A percentile compares a stretch with the other conserved stretches of the same genome.
phyloP scores from a whole-genome alignment of 2,888 invertebrate genomes.

The Cephalotes varians region DNA sequence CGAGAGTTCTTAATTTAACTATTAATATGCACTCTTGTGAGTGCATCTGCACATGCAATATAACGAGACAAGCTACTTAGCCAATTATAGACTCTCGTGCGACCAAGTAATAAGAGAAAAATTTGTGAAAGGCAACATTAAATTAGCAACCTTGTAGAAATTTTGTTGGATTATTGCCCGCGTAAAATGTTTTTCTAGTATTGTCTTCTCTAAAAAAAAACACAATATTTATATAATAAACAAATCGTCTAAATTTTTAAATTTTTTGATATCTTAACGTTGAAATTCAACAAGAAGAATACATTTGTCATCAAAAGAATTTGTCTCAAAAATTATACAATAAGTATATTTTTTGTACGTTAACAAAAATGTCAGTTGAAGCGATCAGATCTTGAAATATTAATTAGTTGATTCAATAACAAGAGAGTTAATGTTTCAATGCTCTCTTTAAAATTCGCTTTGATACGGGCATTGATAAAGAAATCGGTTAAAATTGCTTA shows the following conservation, averaged over 20 bases:
- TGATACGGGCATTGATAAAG: neutral
- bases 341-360: neutral
- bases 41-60: neutral
- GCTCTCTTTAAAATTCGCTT: neutral
- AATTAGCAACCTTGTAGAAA: slow-evolving; percentile 19
- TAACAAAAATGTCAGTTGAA: neutral
- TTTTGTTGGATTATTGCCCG: neutral
- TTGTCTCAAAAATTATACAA: neutral
- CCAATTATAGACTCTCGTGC: slow-evolving; percentile 9
- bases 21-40: neutral
- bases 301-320: neutral
- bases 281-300: neutral
- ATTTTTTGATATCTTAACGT: neutral
- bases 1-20: neutral
- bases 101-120: neutral
- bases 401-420: slow-evolving; percentile 13
- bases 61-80: slow-evolving; percentile 30
- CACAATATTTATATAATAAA: neutral
- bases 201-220: neutral
- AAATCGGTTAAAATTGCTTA: neutral
- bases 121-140: slow-evolving; percentile 17
- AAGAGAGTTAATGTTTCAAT: no score
- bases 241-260: neutral
- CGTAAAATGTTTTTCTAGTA: neutral
- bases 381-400: neutral